Evolutionary conservation across 1,140 invertebrate genomes (phyloP), one percentile per base, ranked within the genome.

Genomic region (Bicyclus anynana): DNA sequence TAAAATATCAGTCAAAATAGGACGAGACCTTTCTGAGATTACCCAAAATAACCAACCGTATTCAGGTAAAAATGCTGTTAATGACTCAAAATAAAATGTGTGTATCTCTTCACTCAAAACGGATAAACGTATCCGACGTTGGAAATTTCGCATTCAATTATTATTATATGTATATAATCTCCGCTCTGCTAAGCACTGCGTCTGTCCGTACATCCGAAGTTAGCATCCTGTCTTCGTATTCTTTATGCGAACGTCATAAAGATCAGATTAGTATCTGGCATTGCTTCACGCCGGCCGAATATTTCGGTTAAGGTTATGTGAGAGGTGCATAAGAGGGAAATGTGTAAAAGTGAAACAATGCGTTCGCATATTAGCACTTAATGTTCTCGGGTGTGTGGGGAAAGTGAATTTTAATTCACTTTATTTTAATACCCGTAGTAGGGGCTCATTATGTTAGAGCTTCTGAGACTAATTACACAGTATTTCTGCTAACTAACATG

Each of bases 101-200:
- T 40, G 2, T 40, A 16, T 16, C 14, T 10, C 2, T 14, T 38
- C 4, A 16, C 37, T 38, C 37, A 12, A 52, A 52, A 26, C 35
- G 35, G 20, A 40, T 23, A 42, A 23, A 4, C 37, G 50, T 26
- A 12, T 21, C 27, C 20, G n/a, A 29, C n/a, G 20, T 21, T 17
- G 12, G 37, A 33, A 58, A 44, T 50, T 14, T 26, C 37, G 27
- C 55, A 46, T 33, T 56, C 51, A 72, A 60, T 68, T 73, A 74
- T 74, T 72, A n/a, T n/a, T n/a, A n/a, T n/a, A n/a, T n/a, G n/a
- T n/a, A n/a, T n/a, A 74, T 67, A 68, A 49, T 66, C 44, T 62
- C 71, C 77, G 77, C 78, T 84, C 78, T 80, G 67, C 42, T 83
- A 69, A 74, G 38, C 69, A 62, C 57, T 17, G 55, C 49, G 26